Percentiles rank a stretch among this genome's conserved stretches.
Conservation (phyloP, 2,113 vertebrate genomes). For the Oxyura jamaicensis region DNA sequence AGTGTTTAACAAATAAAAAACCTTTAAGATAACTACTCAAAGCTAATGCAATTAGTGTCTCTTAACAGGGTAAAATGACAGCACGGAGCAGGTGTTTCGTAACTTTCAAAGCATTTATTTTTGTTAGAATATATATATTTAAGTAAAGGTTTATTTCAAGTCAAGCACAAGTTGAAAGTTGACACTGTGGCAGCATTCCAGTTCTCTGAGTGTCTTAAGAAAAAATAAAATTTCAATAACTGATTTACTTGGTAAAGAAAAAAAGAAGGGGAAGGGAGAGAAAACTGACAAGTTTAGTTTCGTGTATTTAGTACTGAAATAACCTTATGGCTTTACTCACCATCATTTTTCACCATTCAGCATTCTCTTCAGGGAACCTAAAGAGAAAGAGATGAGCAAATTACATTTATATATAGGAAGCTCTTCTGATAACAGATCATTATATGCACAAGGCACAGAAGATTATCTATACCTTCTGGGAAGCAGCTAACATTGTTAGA, state of each 20-base stretch:
- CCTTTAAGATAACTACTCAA: background rate
- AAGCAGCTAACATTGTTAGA: background rate
- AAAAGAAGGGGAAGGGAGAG: fast-evolving
- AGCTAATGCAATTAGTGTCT: background rate
- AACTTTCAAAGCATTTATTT: background rate
- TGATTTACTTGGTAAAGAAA: background rate
- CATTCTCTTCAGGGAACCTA: background rate
- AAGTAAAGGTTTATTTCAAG: background rate
- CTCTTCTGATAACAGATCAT: background rate
- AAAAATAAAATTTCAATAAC: background rate
- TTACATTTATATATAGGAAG: background rate
- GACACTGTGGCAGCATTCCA: background rate
- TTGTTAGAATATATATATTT: background rate
- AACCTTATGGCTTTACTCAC: background rate
- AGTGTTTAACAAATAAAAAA: background rate
- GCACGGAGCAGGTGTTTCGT: background rate
- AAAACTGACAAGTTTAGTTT: background rate
- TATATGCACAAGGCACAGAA: background rate
- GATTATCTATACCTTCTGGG: background rate
- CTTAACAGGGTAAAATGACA: background rate
- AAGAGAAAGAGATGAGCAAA: background rate
- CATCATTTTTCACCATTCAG: background rate
- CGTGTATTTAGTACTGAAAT: background rate
- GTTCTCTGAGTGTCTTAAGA: background rate
- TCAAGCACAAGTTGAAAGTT: background rate